Base-by-base conservation (phyloP, 1,140 invertebrate species). In the Pseudomyrmex cubaensis region DNA sequence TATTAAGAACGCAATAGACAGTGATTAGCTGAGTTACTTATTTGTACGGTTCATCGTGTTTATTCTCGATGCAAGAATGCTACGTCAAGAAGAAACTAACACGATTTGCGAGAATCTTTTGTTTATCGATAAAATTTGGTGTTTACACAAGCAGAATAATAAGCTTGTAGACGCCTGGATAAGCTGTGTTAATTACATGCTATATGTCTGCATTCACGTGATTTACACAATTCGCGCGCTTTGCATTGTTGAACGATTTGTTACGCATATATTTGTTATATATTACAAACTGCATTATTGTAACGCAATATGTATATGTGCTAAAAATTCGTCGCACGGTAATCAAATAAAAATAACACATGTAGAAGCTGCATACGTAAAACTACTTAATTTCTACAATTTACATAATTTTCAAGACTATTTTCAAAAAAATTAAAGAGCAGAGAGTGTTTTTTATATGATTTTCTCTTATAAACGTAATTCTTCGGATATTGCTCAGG, bases 111-210 rank as follows among this genome's bases (percentile, higher is more conserved):
- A 20, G 46, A 75, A 75, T 82, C 59, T 52, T 83, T 70, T 25
- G 25, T 72, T 80, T 66, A 84, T 84, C 83, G 72, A 84, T 72
- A 78, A 80, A 80, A 84, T 84, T 84, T 70, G 52, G 46, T 54
- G 83, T 48, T 70, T 70, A 54, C 63, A 44, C 50, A 66, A 66
- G 73, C 61, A 13, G 54, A 48, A 80, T 80, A 80, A 70, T 80
- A 52, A 80, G 54, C 54, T 80, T 70, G 66, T 44, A 7, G 9
- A 15, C 44, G 82, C 44, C 83, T 44, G 76, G 78, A 84, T 66
- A 69, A 52, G 56, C 64, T 44, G 44, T 12, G 77, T 84, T 84
- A 84, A 84, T 84, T 84, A 84, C 59, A 46, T n/a, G 8, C 9
- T 17, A 56, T 17, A 73, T 5, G n/a, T 25, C 13, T 44, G 66